Percentiles rank a stretch among this genome's conserved stretches.
These are phyloP conservation scores for Naso thynnoides DNA, from an alignment of 2,797 vertebrate species.

Conservation along the genomic window DNA sequence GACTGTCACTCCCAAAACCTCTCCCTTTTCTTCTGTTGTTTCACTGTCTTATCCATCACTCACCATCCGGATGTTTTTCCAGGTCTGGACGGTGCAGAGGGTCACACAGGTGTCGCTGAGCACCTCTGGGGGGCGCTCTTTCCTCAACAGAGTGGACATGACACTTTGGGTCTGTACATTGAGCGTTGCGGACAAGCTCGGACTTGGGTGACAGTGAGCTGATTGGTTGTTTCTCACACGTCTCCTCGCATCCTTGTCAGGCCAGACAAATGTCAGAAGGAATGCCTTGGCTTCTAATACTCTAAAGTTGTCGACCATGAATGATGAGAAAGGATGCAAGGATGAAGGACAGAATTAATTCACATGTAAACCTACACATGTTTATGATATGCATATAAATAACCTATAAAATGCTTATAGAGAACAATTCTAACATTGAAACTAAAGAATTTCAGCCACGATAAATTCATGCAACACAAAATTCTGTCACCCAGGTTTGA, in stretches of 20 bases:
- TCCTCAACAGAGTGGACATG: conserved; percentile 77
- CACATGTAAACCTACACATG: neutral
- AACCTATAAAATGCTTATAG: neutral
- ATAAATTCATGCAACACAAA: neutral
- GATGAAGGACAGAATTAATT: neutral
- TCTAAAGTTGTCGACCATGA: neutral
- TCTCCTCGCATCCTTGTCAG: conserved; percentile 39
- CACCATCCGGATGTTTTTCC: conserved; percentile 67
- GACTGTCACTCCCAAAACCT: neutral
- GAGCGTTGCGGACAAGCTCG: conserved; percentile 39
- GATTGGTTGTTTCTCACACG: neutral
- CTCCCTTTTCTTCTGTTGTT: neutral
- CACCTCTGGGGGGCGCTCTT: conserved; percentile 78
- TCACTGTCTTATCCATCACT: conserved; percentile 26
- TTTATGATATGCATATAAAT: neutral
- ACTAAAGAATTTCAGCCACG: neutral
- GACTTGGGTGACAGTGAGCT: conserved; percentile 62
- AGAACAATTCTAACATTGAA: neutral
- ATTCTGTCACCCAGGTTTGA: conserved; percentile 58
- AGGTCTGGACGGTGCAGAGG: conserved; percentile 75
- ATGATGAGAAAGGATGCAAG: conserved; percentile 35
- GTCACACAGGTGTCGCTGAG: conserved; percentile 65
- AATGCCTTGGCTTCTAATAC: neutral
- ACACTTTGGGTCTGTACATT: conserved; percentile 76
- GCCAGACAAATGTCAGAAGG: neutral